A percentile compares a stretch with the other conserved stretches of the same genome.
These are phyloP conservation scores for Marcusenius ussheri DNA, from an alignment of 2,113 vertebrate genomes.

Conservation along the genomic window DNA sequence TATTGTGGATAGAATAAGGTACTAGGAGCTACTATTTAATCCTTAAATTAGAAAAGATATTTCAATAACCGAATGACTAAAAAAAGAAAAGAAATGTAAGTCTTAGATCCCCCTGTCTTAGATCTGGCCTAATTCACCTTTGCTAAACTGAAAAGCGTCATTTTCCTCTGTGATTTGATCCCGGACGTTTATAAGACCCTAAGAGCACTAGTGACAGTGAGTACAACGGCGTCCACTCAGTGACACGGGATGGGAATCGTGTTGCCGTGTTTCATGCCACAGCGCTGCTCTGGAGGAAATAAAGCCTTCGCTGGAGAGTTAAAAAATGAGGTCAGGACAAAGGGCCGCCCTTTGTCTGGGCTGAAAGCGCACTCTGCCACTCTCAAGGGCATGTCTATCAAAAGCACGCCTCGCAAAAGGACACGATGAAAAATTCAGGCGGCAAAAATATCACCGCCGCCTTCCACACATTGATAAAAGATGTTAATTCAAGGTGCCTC, in stretches of 20 bases:
- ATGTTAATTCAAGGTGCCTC: slow-evolving; percentile 5
- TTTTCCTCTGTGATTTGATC: not conserved
- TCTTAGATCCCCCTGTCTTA: not conserved
- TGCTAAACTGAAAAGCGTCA: not conserved
- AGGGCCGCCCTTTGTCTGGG: slow-evolving; percentile 44
- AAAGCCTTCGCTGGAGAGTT: slow-evolving; percentile 53
- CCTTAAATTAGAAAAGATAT: not conserved
- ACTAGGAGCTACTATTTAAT: not conserved
- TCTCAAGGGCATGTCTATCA: not conserved
- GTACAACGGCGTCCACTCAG: slow-evolving; percentile 43
- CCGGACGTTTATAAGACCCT: not conserved
- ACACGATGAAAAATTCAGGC: not conserved
- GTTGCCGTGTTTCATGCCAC: slow-evolving; percentile 57
- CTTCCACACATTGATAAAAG: not conserved
- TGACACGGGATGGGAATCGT: slow-evolving; percentile 67
- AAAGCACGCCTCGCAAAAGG: not conserved
- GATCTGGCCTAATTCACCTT: not conserved
- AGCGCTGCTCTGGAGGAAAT: slow-evolving; percentile 61
- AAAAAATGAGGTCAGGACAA: slow-evolving; percentile 64
- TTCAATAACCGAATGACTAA: not conserved
- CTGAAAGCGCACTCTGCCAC: slow-evolving; percentile 19
- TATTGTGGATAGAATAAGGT: not conserved
- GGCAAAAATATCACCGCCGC: not conserved
- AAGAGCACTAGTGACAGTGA: not conserved
- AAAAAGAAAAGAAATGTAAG: not conserved